Base-by-base conservation (phyloP, 2,113 vertebrate genomes). In the Glaucidium brasilianum region DNA sequence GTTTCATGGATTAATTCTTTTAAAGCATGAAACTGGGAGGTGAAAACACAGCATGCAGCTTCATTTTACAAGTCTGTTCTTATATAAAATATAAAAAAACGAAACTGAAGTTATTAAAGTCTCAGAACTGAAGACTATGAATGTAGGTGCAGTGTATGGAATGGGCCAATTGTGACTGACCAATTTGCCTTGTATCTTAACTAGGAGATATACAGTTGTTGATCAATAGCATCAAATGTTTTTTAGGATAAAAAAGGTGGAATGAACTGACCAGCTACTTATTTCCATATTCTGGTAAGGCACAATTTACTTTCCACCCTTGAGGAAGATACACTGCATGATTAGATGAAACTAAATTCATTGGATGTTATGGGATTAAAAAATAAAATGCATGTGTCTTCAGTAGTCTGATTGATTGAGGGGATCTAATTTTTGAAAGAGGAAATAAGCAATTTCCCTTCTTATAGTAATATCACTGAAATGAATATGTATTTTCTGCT, bases 221-320 rank as follows among this genome's bases (percentile, higher is more conserved):
- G 63, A 93, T 87, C 72, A 92, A 67, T 37, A 77, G 25, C 13
- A 62, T 8, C 15, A 41, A 47, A 41, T 39, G 37, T 17, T 58
- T 52, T 85, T 77, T 49, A 69, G 27, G 73, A 30, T 47, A 72
- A 75, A 87, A 58, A 8, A 2, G 4, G 26, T 32, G 76, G 68
- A 86, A 93, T 43, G 26, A 86, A 79, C 62, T 25, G 16, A 77
- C 17, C 16, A 64, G 76, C 34, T 37, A 60, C 47, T 96, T 94
- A 92, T 81, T 97, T 96, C 77, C 63, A n/a, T 87, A 71, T 84
- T 95, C 95, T 74, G 32, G 60, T 77, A 73, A 97, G 94, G 74
- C 32, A 75, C 27, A 49, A 59, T 79, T 91, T 93, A 94, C 53
- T 97, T 97, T 76, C 82, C n/a, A 94, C 35, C 67, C 73, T 39